Evolutionary conservation across 1,140 invertebrate species (phyloP), one percentile per base, ranked within the genome.

Genomic region (Cataglyphis hispanica): DNA sequence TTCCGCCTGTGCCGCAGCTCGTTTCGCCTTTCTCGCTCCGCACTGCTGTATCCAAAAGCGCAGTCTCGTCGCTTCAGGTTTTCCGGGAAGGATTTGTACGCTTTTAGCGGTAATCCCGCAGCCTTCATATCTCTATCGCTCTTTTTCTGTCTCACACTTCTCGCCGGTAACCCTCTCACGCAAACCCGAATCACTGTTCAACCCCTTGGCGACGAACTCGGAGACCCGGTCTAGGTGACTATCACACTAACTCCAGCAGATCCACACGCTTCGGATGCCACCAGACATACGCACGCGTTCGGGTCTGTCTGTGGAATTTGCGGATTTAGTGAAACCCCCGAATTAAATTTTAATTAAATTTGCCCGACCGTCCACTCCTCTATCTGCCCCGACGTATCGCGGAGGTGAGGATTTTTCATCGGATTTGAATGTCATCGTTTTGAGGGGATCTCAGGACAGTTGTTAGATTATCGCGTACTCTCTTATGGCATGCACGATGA

Each of bases 341-440:
- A 93, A 93, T 93, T 92, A 91, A 93, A 94, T 92, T 93, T 93
- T 93, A 93, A 94, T 93, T 93, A 92, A 94, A 94, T 92, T 91
- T 90, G 76, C 53, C 84, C 5, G 50, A 75, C 31, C 76, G 84
- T 8, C 27, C 34, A 22, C 50, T 16, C 60, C 50, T 16, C 60
- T 56, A 10, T 37, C 13, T 16, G 13, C 16, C 10, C 19, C 46
- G 34, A 34, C 22, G 66, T 86, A 61, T 69, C 37, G n/a, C 46
- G 16, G 64, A 72, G 19, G 19, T 31, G 88, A 64, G 67, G 56
- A 87, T 84, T 81, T 80, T 87, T 90, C 27, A 76, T 85, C 37
- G 84, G 50, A 60, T 74, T 60, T 58, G 19, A 8, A 72, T 56
- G 37, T 72, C 31, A 43, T 40, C 37, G 46, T 43, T 70, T 60